Evolutionary conservation across 2,797 vertebrate genomes (phyloP), one percentile per base, ranked within the genome.

Genomic region (Tarsius wallacei): DNA sequence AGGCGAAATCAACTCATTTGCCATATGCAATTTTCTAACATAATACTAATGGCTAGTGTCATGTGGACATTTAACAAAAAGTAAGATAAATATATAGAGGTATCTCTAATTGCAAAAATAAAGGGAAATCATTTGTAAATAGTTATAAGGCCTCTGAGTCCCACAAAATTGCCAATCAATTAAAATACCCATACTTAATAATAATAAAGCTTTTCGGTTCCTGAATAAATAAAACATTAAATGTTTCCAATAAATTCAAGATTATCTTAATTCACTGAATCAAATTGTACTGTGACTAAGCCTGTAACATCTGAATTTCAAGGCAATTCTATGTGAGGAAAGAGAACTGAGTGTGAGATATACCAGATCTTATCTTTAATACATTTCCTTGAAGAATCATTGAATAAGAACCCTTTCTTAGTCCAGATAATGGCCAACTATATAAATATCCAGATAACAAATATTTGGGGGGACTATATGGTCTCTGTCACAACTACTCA

Each of bases 221-320:
- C 14, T 88, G 24, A n/a, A 81, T 89, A 81, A 89, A 87, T 87
- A 68, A 81, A 81, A 22, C 33, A 78, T 15, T 78, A 51, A 94
- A 42, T 61, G 15, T 88, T 68, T 94, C 66, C 59, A 73, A 7
- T 77, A 86, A 74, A 26, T 87, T 24, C 59, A 86, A 51, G 6
- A n/a, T 92, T 64, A 1, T 47, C 24, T 96, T 83, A 77, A 19
- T 59, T 93, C 73, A 36, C 77, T 91, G 59, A 80, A 36, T 94
- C 85, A 59, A 42, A 55, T 31, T 70, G 2, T 74, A 61, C 47
- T 17, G 10, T 61, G 6, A 63, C 68, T 85, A 64, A 64, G 57
- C 5, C 36, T 83, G 17, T 63, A 36, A 36, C 6, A 33, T 61
- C 68, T 71, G 42, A 83, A 90, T 66, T 86, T 19, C 28, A 80